Evolutionary conservation across 2,113 vertebrate species (phyloP).

Genomic region (Paramisgurnus dabryanus): DNA sequence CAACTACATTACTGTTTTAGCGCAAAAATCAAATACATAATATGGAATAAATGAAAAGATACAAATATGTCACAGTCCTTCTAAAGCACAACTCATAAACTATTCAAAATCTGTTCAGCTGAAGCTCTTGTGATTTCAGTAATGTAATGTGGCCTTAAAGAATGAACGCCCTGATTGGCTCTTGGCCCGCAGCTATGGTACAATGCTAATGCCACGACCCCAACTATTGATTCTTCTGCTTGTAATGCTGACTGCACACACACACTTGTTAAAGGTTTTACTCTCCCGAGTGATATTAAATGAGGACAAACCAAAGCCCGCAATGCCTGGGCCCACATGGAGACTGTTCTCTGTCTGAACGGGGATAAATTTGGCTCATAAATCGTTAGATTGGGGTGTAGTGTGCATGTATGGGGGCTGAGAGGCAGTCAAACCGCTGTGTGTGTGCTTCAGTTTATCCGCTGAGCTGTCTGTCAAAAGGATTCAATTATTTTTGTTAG

Average conservation of each 20-base stretch:
- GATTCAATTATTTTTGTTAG: slow-evolving; percentile 58
- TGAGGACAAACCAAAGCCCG: slow-evolving; percentile 19
- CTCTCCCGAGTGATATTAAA: slow-evolving; percentile 39
- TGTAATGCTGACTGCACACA: slow-evolving; percentile 12
- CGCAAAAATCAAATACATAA: too few relatives aligned
- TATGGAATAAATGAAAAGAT: too few relatives aligned
- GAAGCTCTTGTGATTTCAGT: not conserved
- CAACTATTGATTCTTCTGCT: slow-evolving; percentile 29
- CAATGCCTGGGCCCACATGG: slow-evolving; percentile 1
- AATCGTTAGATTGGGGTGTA: slow-evolving; percentile 23
- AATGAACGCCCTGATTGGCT: slow-evolving; percentile 30
- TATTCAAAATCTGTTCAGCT: not conserved
- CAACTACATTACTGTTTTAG: too few relatives aligned
- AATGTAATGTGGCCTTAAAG: slow-evolving; percentile 15
- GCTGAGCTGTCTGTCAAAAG: slow-evolving; percentile 53
- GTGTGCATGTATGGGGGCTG: slow-evolving; percentile 12
- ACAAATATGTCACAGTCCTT: too few relatives aligned
- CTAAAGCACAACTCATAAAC: too few relatives aligned
- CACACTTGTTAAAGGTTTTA: slow-evolving; percentile 30
- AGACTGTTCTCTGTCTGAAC: slow-evolving; percentile 1
- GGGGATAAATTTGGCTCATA: slow-evolving; percentile 26
- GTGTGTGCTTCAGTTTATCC: slow-evolving; percentile 55
- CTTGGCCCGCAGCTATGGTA: slow-evolving; percentile 13
- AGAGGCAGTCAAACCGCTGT: not conserved
- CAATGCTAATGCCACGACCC: slow-evolving; percentile 34